A percentile compares a stretch with the other conserved stretches of the same genome.
phyloP scores from a whole-genome alignment of 2,888 invertebrate species.

The Machimus atricapillus region DNA sequence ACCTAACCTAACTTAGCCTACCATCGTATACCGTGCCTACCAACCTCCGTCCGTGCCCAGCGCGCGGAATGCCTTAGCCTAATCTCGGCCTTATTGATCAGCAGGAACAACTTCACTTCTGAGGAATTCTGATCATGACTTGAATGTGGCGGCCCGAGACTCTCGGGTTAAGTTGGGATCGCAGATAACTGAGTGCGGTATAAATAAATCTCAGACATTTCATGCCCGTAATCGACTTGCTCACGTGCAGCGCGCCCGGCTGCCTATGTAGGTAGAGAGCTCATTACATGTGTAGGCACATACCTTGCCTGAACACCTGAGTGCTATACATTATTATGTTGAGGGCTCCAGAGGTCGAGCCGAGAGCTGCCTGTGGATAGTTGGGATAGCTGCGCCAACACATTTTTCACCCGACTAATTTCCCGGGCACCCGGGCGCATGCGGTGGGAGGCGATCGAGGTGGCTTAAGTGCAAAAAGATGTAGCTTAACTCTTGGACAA shows the following conservation, averaged over 20 bases:
- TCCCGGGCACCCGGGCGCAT: background rate
- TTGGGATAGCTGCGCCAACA: conserved; percentile 28
- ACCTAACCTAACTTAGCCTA: background rate
- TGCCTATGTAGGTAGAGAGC: conserved; percentile 33
- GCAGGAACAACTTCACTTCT: conserved; percentile 38
- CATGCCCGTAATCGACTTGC: conserved; percentile 42
- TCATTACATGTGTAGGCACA: conserved; percentile 40
- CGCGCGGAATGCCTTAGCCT: conserved; percentile 16
- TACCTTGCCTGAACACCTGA: conserved; percentile 40
- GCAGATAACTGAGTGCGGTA: conserved; percentile 16
- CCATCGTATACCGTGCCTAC: background rate
- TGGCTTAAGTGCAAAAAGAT: conserved; percentile 39
- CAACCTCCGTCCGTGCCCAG: background rate
- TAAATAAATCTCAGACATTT: conserved; percentile 46
- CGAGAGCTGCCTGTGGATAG: conserved; percentile 29
- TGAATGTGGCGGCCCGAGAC: conserved; percentile 13
- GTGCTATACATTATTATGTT: conserved; percentile 41
- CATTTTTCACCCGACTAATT: conserved; percentile 33
- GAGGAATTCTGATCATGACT: conserved; percentile 38
- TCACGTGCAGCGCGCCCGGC: conserved; percentile 41
- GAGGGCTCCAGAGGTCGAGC: conserved; percentile 37
- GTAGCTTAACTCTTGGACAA: background rate
- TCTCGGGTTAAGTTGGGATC: conserved; percentile 31
- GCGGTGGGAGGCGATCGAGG: conserved; percentile 9
- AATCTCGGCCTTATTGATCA: conserved; percentile 37